A percentile compares a stretch with the other conserved stretches of the same genome.
Evolutionary conservation across 2,888 invertebrate species (phyloP).

Genomic region (Melanargia galathea): DNA sequence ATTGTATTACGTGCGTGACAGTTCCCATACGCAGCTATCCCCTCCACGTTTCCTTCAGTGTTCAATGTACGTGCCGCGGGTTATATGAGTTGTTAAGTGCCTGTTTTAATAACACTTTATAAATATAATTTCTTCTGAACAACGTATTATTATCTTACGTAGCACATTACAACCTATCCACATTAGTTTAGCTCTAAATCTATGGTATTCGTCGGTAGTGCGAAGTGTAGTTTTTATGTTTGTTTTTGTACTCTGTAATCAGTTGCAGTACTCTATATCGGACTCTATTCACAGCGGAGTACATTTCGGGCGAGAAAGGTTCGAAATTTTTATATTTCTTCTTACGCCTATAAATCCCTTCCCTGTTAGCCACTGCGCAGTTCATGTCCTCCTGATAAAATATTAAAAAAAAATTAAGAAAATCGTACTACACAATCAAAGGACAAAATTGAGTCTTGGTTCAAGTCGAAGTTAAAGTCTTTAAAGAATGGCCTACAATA

Average conservation of each 20-base stretch:
- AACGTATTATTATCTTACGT: not conserved
- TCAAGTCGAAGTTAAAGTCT: too few relatives aligned
- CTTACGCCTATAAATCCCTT: slow-evolving; percentile 88
- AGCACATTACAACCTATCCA: not conserved
- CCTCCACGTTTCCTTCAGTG: too few relatives aligned
- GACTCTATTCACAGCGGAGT: slow-evolving; percentile 52
- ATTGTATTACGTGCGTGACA: too few relatives aligned
- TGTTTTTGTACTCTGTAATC: slow-evolving; percentile 47
- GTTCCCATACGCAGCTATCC: too few relatives aligned
- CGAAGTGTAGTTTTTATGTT: slow-evolving; percentile 15
- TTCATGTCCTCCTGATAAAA: slow-evolving; percentile 71
- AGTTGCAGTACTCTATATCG: slow-evolving; percentile 50
- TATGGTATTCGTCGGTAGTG: slow-evolving; percentile 21
- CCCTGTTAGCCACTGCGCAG: slow-evolving; percentile 83
- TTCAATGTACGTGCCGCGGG: too few relatives aligned
- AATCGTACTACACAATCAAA: not conserved
- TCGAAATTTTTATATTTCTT: slow-evolving; percentile 86
- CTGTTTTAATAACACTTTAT: not conserved
- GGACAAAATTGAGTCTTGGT: too few relatives aligned
- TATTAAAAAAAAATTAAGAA: not conserved
- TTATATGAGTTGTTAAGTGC: too few relatives aligned
- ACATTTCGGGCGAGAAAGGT: slow-evolving; percentile 86
- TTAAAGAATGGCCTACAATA: too few relatives aligned
- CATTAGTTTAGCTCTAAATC: not conserved
- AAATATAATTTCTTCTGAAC: not conserved